Conservation (phyloP, 2,888 invertebrate genomes). For the Atrina japonica region DNA sequence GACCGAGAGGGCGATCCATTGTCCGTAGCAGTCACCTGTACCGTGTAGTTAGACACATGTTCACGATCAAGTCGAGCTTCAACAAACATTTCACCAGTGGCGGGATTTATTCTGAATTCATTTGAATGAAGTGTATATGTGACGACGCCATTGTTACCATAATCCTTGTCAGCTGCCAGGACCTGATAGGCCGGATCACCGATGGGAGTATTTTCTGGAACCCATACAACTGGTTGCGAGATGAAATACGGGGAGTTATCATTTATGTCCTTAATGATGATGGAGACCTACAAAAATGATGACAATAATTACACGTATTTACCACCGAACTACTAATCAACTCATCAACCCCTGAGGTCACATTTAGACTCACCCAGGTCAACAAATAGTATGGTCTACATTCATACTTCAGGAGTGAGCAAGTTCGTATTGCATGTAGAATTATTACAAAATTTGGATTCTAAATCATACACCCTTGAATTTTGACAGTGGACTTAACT, state of each 20-base stretch:
- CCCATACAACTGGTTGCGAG: conserved; percentile 88
- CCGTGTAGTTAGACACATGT: conserved; percentile 61
- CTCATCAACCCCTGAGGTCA: no score
- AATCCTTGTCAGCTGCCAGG: conserved; percentile 90
- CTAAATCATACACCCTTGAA: no score
- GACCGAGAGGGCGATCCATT: conserved; percentile 63
- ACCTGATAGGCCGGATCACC: conserved; percentile 94
- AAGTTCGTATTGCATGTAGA: no score
- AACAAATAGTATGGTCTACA: no score
- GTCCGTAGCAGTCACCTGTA: conserved; percentile 72
- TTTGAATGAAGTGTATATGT: conserved; percentile 85
- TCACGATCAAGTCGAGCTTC: conserved; percentile 91
- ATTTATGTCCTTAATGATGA: conserved; percentile 91
- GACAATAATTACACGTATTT: neutral
- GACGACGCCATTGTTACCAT: conserved; percentile 89
- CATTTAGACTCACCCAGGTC: no score
- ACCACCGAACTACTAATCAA: no score
- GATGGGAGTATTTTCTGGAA: conserved; percentile 84
- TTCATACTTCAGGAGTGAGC: no score
- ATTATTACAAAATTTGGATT: no score
- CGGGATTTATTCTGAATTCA: conserved; percentile 90
- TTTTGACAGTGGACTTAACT: no score
- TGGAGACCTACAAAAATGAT: conserved; percentile 87
- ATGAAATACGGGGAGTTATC: conserved; percentile 95
- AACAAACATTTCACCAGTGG: conserved; percentile 92